These are phyloP conservation scores for Heliconius eleuchia DNA, from an alignment of 1,140 invertebrate species.

Conservation along the genomic window DNA sequence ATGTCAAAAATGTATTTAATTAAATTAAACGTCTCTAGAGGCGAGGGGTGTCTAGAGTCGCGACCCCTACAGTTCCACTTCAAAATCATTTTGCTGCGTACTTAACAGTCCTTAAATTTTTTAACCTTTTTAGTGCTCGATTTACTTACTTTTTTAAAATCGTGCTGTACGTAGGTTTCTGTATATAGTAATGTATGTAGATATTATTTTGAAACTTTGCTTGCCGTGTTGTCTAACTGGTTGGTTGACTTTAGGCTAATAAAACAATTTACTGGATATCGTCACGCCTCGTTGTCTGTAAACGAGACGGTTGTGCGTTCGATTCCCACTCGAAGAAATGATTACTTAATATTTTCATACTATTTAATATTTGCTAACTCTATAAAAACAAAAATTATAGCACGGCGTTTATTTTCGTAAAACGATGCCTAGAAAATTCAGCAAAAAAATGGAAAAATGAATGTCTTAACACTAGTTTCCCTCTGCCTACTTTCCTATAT, in stretches of 20 bases:
- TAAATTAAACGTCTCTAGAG: slow-evolving; percentile 8
- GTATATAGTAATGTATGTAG: too few relatives aligned
- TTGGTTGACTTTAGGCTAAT: too few relatives aligned
- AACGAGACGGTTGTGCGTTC: too few relatives aligned
- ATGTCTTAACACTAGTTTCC: background rate
- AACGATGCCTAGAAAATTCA: background rate
- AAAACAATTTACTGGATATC: too few relatives aligned
- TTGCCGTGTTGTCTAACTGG: too few relatives aligned
- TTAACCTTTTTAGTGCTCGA: slow-evolving; percentile 3
- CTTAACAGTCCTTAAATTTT: slow-evolving; percentile 8
- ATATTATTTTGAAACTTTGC: too few relatives aligned
- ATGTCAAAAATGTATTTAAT: slow-evolving; percentile 9
- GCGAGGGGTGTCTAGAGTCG: background rate
- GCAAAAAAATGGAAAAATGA: background rate
- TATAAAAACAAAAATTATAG: background rate
- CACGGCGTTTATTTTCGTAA: background rate
- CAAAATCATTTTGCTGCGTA: slow-evolving; percentile 7
- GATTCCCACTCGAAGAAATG: too few relatives aligned
- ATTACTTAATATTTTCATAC: too few relatives aligned
- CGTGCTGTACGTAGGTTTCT: background rate
- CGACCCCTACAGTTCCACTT: slow-evolving; percentile 1
- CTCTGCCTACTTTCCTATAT: too few relatives aligned
- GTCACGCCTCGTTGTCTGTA: too few relatives aligned
- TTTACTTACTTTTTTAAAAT: background rate
- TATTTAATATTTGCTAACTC: too few relatives aligned